Evolutionary conservation across 1,140 invertebrate genomes (phyloP).

Genomic region (Aphis craccivora): DNA sequence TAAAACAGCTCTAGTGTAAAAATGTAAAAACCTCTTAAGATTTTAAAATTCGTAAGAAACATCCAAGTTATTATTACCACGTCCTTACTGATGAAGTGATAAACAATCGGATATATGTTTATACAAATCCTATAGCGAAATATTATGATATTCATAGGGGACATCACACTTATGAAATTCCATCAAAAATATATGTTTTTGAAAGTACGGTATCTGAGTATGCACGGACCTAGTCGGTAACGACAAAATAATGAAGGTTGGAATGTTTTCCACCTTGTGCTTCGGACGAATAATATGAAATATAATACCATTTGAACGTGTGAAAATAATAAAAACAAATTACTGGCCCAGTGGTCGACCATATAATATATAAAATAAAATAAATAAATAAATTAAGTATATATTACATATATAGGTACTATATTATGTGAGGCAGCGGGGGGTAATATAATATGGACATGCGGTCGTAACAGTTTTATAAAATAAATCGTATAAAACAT

Average conservation of each 20-base stretch:
- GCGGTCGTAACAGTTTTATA: neutral
- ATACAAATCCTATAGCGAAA: neutral
- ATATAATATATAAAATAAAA: neutral
- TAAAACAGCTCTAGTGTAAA: no score
- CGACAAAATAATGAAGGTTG: neutral
- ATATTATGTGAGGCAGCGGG: no score
- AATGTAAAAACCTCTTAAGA: neutral
- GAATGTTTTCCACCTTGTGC: neutral
- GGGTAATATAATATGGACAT: neutral
- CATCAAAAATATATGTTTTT: neutral
- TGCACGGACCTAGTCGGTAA: neutral
- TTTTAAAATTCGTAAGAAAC: no score
- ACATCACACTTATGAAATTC: neutral
- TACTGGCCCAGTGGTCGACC: neutral
- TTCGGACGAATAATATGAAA: neutral
- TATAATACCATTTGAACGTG: neutral
- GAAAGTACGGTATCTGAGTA: neutral
- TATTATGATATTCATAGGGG: neutral
- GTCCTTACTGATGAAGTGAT: neutral
- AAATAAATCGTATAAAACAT: neutral
- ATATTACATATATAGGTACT: neutral
- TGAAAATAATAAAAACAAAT: constrained; percentile 20
- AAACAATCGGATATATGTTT: neutral
- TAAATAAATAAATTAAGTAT: neutral
- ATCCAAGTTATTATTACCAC: neutral